A percentile compares a stretch with the other conserved stretches of the same genome.
phyloP scores from a whole-genome alignment of 1,140 invertebrate species.

The Daktulosphaira vitifoliae region DNA sequence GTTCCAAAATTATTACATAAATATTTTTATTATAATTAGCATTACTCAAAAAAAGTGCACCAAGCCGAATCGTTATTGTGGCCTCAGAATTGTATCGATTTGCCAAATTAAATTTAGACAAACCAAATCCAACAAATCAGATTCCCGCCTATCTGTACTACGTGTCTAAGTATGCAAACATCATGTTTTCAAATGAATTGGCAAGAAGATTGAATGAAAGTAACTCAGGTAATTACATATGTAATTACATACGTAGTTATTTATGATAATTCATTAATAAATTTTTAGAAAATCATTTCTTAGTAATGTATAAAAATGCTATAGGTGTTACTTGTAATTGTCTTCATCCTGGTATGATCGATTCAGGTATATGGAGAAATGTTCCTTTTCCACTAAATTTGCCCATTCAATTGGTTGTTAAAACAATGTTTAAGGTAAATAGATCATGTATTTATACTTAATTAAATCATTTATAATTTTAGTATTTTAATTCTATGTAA shows the following conservation, averaged over 20 bases:
- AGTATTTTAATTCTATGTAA: too few relatives aligned
- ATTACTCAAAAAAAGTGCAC: conserved; percentile 68
- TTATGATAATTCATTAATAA: too few relatives aligned
- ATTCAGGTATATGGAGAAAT: conserved; percentile 71
- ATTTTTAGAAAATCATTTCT: too few relatives aligned
- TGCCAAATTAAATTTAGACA: conserved; percentile 63
- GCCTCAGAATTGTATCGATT: conserved; percentile 72
- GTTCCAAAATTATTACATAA: too few relatives aligned
- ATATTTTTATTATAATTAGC: too few relatives aligned
- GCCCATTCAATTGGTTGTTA: conserved; percentile 54
- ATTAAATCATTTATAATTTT: too few relatives aligned
- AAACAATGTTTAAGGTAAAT: conserved; percentile 46
- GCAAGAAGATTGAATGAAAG: conserved; percentile 65
- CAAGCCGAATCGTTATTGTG: conserved; percentile 74
- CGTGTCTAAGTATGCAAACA: conserved; percentile 79
- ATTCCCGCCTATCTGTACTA: conserved; percentile 68
- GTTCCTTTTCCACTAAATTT: conserved; percentile 63
- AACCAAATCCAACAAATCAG: conserved; percentile 62
- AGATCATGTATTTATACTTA: too few relatives aligned
- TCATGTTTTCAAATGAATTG: conserved; percentile 74
- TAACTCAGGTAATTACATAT: conserved; percentile 30
- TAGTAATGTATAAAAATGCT: too few relatives aligned
- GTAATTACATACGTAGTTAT: too few relatives aligned
- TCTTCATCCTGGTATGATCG: conserved; percentile 78
- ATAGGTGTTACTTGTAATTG: conserved; percentile 67